Conservation (phyloP, 2,888 invertebrate species). For the Microchrysa polita region DNA sequence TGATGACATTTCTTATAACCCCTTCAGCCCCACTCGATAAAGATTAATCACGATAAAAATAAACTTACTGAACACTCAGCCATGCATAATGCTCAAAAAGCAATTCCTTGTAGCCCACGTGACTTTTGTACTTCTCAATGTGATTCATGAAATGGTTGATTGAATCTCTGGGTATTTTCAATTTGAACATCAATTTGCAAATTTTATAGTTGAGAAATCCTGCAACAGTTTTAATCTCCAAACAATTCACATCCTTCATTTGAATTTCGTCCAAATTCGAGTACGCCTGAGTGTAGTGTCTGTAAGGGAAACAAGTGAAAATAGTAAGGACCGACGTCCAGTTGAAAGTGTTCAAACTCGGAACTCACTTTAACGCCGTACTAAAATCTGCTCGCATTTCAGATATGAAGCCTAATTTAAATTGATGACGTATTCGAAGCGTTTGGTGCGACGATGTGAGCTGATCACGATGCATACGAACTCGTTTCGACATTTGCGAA, state of each 20-base stretch:
- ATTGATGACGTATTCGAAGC: constrained; percentile 93
- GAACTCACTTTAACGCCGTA: constrained; percentile 80
- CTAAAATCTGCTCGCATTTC: constrained; percentile 91
- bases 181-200: constrained; percentile 87
- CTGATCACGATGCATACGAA: constrained; percentile 89
- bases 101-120: constrained; percentile 83
- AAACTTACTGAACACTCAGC: constrained; percentile 89
- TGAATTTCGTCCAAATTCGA: constrained; percentile 88
- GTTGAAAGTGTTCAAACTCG: not conserved
- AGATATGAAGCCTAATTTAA: constrained; percentile 94
- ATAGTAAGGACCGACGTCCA: constrained; percentile 27
- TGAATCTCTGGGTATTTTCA: constrained; percentile 92
- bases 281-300: constrained; percentile 89
- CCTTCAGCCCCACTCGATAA: too few relatives aligned
- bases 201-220: constrained; percentile 96
- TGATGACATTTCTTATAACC: too few relatives aligned
- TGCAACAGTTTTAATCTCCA: constrained; percentile 94
- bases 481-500: constrained; percentile 84
- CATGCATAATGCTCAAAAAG: constrained; percentile 96
- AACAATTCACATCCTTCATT: constrained; percentile 87
- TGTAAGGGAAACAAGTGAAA: constrained; percentile 62
- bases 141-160: constrained; percentile 94
- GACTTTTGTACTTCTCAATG: constrained; percentile 85
- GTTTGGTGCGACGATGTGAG: constrained; percentile 91
- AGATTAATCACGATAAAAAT: too few relatives aligned